Conservation (phyloP, 2,113 vertebrate genomes). For the Chitala chitala region DNA sequence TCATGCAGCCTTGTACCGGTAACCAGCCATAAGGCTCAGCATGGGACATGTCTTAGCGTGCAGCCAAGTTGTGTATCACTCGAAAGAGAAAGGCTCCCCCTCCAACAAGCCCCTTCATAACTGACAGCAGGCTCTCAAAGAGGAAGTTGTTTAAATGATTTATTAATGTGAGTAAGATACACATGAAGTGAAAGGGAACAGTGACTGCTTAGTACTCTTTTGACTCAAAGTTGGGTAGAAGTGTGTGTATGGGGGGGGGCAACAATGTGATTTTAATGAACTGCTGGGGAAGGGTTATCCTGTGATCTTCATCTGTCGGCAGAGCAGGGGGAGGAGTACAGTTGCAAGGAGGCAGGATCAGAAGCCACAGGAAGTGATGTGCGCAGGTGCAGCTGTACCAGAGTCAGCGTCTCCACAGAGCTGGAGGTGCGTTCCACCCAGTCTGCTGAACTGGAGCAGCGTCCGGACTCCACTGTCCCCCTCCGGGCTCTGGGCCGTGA, state of each 20-base stretch:
- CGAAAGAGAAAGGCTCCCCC: not conserved
- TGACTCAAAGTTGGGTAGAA: not conserved
- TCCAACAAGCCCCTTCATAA: not conserved
- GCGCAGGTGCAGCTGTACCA: not conserved
- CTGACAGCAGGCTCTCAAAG: conserved; percentile 16
- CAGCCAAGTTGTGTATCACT: not conserved
- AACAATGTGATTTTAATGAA: not conserved
- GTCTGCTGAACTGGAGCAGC: not conserved
- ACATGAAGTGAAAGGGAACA: not conserved
- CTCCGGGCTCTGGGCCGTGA: not conserved
- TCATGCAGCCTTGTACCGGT: not conserved
- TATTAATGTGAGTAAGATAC: conserved; percentile 16
- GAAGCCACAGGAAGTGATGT: not conserved
- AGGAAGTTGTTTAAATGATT: conserved; percentile 19
- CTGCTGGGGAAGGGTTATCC: not conserved
- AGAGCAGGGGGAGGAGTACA: not conserved
- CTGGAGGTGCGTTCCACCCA: not conserved
- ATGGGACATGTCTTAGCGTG: not conserved
- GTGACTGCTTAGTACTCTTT: not conserved
- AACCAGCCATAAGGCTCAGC: not conserved
- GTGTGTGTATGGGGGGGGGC: not conserved
- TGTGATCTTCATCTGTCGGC: not conserved
- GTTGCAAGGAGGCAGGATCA: not conserved
- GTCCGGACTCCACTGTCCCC: not conserved
- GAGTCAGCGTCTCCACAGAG: too few species aligned